Base-by-base conservation (phyloP, 2,888 invertebrate genomes). In the Rotaria sp. region DNA sequence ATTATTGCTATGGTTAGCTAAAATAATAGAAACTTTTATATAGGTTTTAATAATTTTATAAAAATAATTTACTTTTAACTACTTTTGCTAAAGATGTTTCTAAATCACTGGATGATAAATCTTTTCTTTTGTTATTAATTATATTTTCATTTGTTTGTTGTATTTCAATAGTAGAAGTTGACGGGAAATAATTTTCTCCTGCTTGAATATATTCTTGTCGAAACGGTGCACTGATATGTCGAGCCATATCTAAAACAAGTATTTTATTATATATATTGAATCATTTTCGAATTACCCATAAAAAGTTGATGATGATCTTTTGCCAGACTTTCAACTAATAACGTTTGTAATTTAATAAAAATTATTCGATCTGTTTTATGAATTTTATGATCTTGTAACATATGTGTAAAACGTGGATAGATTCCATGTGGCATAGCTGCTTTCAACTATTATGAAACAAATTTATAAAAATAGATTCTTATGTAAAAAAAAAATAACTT, bases 381-480 rank as follows among this genome's bases (percentile, higher is more conserved):
- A 67, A 15, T 35, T 67, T 67, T 67, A 67, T 67, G 67, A 67
- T 67, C 67, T 67, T 67, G 67, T 67, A 67, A 21, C 67, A 67
- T 67, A 38, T 67, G 67, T 35, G 67, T 67, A 67, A 67, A 67
- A 67, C 67, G 67, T 35, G 67, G 35, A 67, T 67, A 67, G 21
- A 35, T 35, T 35, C 67, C 67, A 35, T 67, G 67, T 67, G 67
- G 35, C 67, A 67, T 67, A 5, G 67, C 67, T 35, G 67, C 13
- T 67, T 67, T 67, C 8, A 67, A 35, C 67, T 67, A 67, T 21
- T 21, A 67, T 35, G 15, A 67, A 67, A 67, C 3, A 11, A 18
- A 18, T 59, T n/a, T 1, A 13, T 59, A 11, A n/a, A 13, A 30
- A 13, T 21, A 18, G 13, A 55, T 26, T 55, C 10, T 38, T 18